Evolutionary conservation across 2,888 invertebrate species (phyloP), one percentile per base, ranked within the genome.

Genomic region (Philereme transversata): DNA sequence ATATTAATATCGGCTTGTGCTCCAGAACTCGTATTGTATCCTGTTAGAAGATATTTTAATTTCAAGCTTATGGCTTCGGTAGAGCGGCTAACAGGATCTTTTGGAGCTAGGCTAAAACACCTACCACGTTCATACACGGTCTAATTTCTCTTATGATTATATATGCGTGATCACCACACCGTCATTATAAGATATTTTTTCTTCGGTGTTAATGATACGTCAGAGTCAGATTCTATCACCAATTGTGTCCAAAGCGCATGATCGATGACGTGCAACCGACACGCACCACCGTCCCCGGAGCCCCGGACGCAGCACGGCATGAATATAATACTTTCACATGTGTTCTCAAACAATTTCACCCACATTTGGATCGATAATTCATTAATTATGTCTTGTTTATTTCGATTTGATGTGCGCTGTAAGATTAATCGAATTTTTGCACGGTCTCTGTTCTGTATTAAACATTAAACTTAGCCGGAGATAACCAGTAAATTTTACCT

Each of bases 271-370:
- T 81, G 81, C 76, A 74, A 72, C 84, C 77, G 86, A 83, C 77
- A 71, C 86, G 87, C 88, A 77, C 77, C 75, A 75, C 67, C 66
- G 73, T 35, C 4, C 74, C 22, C 40, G 40, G 7, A 41, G 36
- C 77, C 69, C 70, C 77, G 77, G 76, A 76, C 78, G 73, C 74
- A 63, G 64, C 80, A 74, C 75, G 66, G 66, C 66, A 64, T 64
- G 65, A 65, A 71, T 73, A 73, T 38, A 38, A 38, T 83, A 86
- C 88, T 88, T 89, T 90, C 88, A 86, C 87, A 83, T 87, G 81
- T 74, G 78, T 76, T 74, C 48, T 81, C 72, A 75, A 69, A 73
- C 74, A 83, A 78, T 87, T 86, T 86, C 82, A 85, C 85, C 86
- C 77, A 85, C 79, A 81, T 86, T 74, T 75, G 61, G 65, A 73